A percentile compares a stretch with the other conserved stretches of the same genome.
Evolutionary conservation across 2,888 invertebrate genomes (phyloP).

Genomic region (Sisyra nigra): DNA sequence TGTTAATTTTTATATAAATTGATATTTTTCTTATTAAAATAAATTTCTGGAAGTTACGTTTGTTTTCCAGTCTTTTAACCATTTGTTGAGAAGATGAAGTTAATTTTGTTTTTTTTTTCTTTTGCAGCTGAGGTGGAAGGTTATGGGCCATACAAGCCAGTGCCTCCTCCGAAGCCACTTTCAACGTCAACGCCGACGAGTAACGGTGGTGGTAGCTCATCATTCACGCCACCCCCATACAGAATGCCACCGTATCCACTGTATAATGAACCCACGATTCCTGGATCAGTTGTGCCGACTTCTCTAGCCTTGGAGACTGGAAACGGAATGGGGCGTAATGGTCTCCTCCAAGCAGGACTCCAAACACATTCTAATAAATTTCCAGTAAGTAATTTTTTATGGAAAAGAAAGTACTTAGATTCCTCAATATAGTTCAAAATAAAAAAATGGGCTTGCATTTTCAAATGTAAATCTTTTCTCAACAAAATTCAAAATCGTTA

Average conservation of each 20-base stretch:
- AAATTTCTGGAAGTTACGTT: neutral
- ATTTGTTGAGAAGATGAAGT: neutral
- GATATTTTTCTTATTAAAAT: neutral
- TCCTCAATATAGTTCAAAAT: no score
- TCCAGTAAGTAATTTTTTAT: constrained; percentile 40
- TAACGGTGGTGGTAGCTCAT: constrained; percentile 16
- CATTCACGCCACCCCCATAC: constrained; percentile 35
- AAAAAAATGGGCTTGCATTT: no score
- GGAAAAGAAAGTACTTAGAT: no score
- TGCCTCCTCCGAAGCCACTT: constrained; percentile 44
- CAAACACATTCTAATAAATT: constrained; percentile 68
- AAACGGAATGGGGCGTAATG: neutral
- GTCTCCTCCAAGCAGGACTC: constrained; percentile 27
- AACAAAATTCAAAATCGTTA: no score
- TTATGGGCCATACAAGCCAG: constrained; percentile 40
- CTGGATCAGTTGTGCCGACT: constrained; percentile 26
- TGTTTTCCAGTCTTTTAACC: neutral
- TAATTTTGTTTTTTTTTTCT: constrained; percentile 11
- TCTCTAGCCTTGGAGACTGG: constrained; percentile 23
- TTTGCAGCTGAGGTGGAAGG: constrained; percentile 35
- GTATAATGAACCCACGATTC: constrained; percentile 37
- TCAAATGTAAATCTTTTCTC: no score
- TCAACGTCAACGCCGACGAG: constrained; percentile 22
- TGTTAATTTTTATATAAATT: no score
- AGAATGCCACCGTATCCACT: constrained; percentile 52